These are phyloP conservation scores for Calephelis perditalis DNA, from an alignment of 2,888 invertebrate species.

Conservation along the genomic window DNA sequence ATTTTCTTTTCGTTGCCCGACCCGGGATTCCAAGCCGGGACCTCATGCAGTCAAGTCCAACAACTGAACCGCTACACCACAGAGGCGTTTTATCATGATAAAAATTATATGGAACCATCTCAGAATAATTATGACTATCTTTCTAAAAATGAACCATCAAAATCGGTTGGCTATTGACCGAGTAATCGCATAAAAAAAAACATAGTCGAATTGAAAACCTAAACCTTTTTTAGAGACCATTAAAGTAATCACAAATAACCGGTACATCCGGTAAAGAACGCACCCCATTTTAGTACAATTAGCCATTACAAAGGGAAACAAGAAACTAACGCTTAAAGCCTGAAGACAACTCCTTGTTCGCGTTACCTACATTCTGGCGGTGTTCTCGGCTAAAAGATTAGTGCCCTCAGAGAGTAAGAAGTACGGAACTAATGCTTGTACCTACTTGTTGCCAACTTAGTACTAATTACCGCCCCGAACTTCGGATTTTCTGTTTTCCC, in stretches of 20 bases:
- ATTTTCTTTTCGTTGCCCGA: too few relatives aligned
- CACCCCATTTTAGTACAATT: neutral
- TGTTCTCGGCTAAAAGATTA: slow-evolving; percentile 27
- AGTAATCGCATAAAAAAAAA: too few relatives aligned
- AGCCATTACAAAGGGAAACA: slow-evolving; percentile 5
- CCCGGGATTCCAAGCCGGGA: too few relatives aligned
- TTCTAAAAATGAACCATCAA: too few relatives aligned
- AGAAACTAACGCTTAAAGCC: slow-evolving; percentile 2
- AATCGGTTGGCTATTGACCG: too few relatives aligned
- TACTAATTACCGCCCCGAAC: slow-evolving; percentile 40
- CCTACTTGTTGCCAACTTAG: slow-evolving; percentile 39
- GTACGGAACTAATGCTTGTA: slow-evolving; percentile 24
- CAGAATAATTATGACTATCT: too few relatives aligned
- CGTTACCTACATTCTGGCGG: slow-evolving; percentile 24
- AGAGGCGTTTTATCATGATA: too few relatives aligned
- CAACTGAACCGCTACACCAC: too few relatives aligned
- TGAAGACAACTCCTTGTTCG: slow-evolving; percentile 26
- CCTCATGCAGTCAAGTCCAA: too few relatives aligned
- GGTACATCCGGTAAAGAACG: neutral
- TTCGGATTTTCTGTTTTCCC: slow-evolving; percentile 39
- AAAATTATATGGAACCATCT: too few relatives aligned
- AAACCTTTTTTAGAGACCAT: too few relatives aligned
- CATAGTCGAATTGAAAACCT: too few relatives aligned
- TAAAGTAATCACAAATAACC: neutral
- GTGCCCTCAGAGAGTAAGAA: slow-evolving; percentile 25